Conservation (phyloP, 2,113 vertebrate genomes). For the Sclerurus mexicanus region DNA sequence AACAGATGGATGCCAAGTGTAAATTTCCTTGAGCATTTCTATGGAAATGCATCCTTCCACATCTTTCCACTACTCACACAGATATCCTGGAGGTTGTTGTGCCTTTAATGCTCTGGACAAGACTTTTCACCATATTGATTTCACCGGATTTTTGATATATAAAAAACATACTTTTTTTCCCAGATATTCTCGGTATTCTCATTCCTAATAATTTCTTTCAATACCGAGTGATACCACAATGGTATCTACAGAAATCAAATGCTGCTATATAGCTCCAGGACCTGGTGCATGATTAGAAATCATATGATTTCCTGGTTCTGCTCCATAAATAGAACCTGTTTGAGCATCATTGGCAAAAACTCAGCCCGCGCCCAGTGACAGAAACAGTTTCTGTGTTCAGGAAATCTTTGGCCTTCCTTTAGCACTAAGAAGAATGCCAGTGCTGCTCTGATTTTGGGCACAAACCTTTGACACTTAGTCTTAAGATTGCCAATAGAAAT, state of each 20-base stretch:
- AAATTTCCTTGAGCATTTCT: background rate
- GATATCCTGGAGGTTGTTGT: background rate
- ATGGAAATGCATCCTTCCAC: background rate
- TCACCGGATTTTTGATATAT: background rate
- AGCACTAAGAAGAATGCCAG: background rate
- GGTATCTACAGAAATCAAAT: background rate
- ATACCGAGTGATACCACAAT: background rate
- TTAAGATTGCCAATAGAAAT: background rate
- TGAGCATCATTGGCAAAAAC: background rate
- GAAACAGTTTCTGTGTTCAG: background rate
- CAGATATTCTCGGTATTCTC: background rate
- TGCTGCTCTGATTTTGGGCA: background rate
- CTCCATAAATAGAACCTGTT: background rate
- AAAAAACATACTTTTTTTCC: background rate
- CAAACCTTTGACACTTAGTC: background rate
- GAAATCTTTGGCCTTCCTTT: background rate
- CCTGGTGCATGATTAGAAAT: background rate
- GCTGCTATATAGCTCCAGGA: background rate
- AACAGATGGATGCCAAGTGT: background rate
- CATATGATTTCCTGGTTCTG: background rate
- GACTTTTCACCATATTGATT: background rate
- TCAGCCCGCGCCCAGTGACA: background rate
- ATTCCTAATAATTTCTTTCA: background rate
- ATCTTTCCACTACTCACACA: background rate
- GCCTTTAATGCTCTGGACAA: background rate